phyloP scores from a whole-genome alignment of 1,140 invertebrate genomes.

The Catajapyx aquilonaris region DNA sequence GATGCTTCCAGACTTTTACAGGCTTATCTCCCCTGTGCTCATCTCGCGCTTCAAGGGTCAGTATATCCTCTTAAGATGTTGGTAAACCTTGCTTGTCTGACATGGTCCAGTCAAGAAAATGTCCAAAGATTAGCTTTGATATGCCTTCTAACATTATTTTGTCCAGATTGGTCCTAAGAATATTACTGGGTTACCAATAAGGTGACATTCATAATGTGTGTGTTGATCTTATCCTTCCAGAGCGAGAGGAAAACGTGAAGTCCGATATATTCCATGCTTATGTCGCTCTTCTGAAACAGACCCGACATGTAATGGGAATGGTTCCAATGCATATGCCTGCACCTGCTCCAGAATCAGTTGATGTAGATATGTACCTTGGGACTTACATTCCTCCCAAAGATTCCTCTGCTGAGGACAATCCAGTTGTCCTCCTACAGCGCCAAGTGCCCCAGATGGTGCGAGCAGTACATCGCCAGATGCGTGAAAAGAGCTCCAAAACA shows the following conservation, averaged over 20 bases:
- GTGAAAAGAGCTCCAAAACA: conserved; percentile 83
- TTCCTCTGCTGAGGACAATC: neutral
- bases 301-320: conserved; percentile 23
- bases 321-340: too few relatives aligned
- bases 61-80: too few relatives aligned
- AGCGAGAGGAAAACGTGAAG: conserved; percentile 96
- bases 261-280: conserved; percentile 95
- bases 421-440: neutral
- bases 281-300: conserved; percentile 76
- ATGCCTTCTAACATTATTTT: too few relatives aligned
- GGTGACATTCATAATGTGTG: conserved; percentile 4
- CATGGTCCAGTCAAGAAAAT: too few relatives aligned
- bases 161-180: too few relatives aligned
- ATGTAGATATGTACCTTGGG: conserved; percentile 1
- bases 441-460: conserved; percentile 59
- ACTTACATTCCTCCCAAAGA: neutral
- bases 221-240: conserved; percentile 26
- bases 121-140: too few relatives aligned
- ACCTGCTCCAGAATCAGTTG: neutral
- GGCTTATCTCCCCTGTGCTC: conserved; percentile 64
- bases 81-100: too few relatives aligned
- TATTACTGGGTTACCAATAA: too few relatives aligned
- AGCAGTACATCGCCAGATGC: conserved; percentile 73
- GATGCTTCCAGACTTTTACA: conserved; percentile 74
- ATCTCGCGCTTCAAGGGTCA: conserved; percentile 80